Base-by-base conservation (phyloP, 2,888 invertebrate genomes). In the Dynastes tityus region DNA sequence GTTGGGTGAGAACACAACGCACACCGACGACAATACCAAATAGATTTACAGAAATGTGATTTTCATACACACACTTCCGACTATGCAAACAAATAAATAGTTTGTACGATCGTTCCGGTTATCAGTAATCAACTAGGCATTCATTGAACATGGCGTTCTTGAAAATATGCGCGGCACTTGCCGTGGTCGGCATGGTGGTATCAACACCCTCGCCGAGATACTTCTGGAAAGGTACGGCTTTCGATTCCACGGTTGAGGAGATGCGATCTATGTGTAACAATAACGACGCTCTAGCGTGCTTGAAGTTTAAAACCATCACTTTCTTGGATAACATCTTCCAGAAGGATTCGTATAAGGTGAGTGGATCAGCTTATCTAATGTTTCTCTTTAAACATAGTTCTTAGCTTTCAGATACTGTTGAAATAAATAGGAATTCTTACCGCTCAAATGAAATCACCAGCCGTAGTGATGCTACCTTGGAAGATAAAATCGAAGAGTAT, bases 241-340 rank as follows among this genome's bases (percentile, higher is more conserved):
- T 95, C 91, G 94, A 95, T 85, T 90, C 92, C 76, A 91, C 94
- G 89, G 93, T 95, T 68, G 94, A 94, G 85, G 94, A 95, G 88
- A 94, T 95, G 91, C 92, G 93, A 86, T 91, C 91, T 77, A 93
- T 94, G 86, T 96, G 96, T 88, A 91, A 92, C 58, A 93, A 93
- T 84, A 93, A 93, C 83, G 95, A 95, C 87, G 93, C 94, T 27
- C 91, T 95, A 78, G 93, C 95, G 82, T 96, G 96, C 89, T 93
- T 96, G 89, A 95, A 96, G 89, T 94, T 93, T 90, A 95, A 95
- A 88, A 94, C 95, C 81, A 93, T 96, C 90, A 93, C 93, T 81
- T 91, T 95, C 82, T 89, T 96, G 87, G 95, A 95, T 88, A 93
- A 93, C 85, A 92, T 95, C 84, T 92, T 95, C 89, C 93, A 93